Conservation (phyloP, 1,140 invertebrate genomes). For the Cydia splendana region DNA sequence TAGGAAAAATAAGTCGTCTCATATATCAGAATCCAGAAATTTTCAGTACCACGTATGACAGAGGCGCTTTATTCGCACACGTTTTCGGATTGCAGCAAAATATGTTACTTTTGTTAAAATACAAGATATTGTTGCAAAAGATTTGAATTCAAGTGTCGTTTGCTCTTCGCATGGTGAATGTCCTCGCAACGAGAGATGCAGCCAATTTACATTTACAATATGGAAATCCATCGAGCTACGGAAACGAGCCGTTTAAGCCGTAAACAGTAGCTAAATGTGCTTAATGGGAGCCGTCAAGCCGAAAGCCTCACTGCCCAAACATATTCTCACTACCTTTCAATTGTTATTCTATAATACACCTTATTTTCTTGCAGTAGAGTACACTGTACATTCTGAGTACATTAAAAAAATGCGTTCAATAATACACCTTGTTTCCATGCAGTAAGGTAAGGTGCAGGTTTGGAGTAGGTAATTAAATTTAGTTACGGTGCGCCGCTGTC, state of each 20-base stretch:
- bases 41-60: too few species aligned
- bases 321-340: not conserved
- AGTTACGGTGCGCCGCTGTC: not conserved
- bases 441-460: not conserved
- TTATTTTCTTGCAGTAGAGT: not conserved
- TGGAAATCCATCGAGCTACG: not conserved
- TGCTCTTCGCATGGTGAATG: not conserved
- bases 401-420: not conserved
- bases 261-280: not conserved
- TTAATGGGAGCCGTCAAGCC: not conserved
- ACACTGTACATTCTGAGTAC: not conserved
- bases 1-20: too few species aligned
- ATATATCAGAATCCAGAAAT: too few species aligned
- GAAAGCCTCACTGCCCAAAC: conserved; percentile 4
- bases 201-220: not conserved
- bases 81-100: too few species aligned
- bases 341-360: not conserved
- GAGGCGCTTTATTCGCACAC: too few species aligned
- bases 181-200: not conserved
- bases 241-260: not conserved
- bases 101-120: too few species aligned
- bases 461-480: not conserved
- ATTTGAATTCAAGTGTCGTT: too few species aligned
- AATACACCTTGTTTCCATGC: not conserved
- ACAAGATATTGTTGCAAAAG: too few species aligned